These are phyloP conservation scores for Phacellophora camtschatica DNA, from an alignment of 30 jellyfish, hydroid and myxozoan genomes.

Conservation along the genomic window DNA sequence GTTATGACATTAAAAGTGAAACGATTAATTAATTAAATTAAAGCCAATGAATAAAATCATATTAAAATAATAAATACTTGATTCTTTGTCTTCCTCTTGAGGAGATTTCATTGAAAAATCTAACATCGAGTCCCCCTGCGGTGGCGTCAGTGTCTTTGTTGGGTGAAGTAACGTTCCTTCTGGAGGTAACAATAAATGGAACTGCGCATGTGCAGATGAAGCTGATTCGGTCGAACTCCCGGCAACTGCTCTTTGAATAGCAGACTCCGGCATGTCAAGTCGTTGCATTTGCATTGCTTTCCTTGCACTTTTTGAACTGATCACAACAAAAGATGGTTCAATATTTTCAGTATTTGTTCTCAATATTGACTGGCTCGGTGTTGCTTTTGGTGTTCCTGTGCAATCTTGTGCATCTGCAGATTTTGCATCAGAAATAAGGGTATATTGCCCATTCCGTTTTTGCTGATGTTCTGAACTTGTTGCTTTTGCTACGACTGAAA, in stretches of 20 bases:
- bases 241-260: not conserved
- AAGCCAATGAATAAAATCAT: not conserved
- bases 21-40: too few relatives aligned
- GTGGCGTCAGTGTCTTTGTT: conserved; percentile 33
- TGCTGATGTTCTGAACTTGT: not conserved
- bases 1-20: too few relatives aligned
- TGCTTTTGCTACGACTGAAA: not conserved
- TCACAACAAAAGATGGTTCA: not conserved
- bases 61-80: not conserved
- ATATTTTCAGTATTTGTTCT: not conserved
- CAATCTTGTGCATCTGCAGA: not conserved
- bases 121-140: not conserved
- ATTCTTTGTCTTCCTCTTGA: not conserved
- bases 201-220: not conserved
- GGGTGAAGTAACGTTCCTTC: conserved; percentile 38
- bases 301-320: not conserved
- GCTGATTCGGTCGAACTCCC: conserved; percentile 4
- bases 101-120: not conserved
- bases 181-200: conserved; percentile 18
- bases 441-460: not conserved
- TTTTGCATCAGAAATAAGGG: not conserved
- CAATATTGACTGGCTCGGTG: conserved; percentile 32
- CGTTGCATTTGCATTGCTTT: not conserved
- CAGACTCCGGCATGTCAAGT: not conserved
- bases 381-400: not conserved